Conservation (phyloP, 1,140 invertebrate species). For the Drosophila ananassae region DNA sequence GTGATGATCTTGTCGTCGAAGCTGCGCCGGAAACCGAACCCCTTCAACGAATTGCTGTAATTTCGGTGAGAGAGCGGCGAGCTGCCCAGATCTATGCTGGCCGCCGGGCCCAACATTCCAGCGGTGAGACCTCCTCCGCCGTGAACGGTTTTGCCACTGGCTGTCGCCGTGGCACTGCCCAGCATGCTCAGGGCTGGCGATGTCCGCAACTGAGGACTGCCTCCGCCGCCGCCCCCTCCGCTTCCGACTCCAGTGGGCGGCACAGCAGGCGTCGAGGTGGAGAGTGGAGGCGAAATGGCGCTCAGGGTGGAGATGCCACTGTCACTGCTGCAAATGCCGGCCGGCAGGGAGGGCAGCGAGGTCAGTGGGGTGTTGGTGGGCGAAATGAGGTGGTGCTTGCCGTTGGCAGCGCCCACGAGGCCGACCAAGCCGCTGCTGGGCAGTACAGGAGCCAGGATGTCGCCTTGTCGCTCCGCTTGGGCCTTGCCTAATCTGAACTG, state of each 20-base stretch:
- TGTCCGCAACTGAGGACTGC: slow-evolving; percentile 67
- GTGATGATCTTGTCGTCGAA: slow-evolving; percentile 81
- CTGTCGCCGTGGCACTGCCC: slow-evolving; percentile 63
- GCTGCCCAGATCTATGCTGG: slow-evolving; percentile 78
- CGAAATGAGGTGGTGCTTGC: slow-evolving; percentile 71
- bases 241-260: slow-evolving; percentile 5
- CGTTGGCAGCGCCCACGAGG: slow-evolving; percentile 51
- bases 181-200: slow-evolving; percentile 68
- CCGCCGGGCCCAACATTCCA: slow-evolving; percentile 68
- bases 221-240: slow-evolving; percentile 38
- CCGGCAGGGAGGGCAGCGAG: slow-evolving; percentile 50
- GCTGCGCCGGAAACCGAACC: slow-evolving; percentile 78
- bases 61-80: slow-evolving; percentile 79
- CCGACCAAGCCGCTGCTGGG: slow-evolving; percentile 74
- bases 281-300: slow-evolving; percentile 77
- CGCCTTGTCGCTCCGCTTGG: slow-evolving; percentile 5
- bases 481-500: slow-evolving; percentile 2
- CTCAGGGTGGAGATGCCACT: slow-evolving; percentile 77
- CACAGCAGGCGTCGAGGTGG: slow-evolving; percentile 55
- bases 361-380: slow-evolving; percentile 64
- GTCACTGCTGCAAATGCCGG: slow-evolving; percentile 77
- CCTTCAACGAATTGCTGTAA: slow-evolving; percentile 73
- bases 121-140: slow-evolving; percentile 36
- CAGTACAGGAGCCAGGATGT: slow-evolving; percentile 79
- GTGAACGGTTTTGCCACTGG: slow-evolving; percentile 45